Conservation (phyloP, 2,888 invertebrate species). For the Leistus spinibarbis region DNA sequence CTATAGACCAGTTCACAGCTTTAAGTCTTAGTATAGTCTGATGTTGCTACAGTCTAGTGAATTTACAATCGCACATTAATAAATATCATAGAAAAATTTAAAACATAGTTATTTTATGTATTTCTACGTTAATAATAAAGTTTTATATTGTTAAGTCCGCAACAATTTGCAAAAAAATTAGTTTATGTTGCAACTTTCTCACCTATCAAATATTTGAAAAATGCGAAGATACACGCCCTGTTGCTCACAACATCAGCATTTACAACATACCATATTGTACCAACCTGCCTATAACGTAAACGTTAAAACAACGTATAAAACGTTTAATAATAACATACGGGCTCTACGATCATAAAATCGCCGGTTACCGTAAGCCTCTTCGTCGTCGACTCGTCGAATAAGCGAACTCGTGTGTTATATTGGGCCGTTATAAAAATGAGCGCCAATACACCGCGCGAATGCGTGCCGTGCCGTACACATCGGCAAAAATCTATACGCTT, state of each 20-base stretch:
- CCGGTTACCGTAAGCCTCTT: conserved; percentile 1
- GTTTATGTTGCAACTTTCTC: not conserved
- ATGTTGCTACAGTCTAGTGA: too few species aligned
- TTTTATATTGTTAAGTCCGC: too few species aligned
- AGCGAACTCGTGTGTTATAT: conserved; percentile 14
- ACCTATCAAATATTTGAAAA: not conserved
- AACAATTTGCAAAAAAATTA: too few species aligned
- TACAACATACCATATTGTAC: not conserved
- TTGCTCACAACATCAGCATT: not conserved
- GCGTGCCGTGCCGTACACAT: not conserved
- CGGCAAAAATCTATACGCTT: not conserved
- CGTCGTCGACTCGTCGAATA: not conserved
- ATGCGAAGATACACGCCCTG: not conserved
- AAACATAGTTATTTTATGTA: too few species aligned
- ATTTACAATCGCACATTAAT: too few species aligned
- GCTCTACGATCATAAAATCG: conserved; percentile 7
- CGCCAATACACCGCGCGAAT: not conserved
- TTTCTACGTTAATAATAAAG: too few species aligned
- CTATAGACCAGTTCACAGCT: too few species aligned
- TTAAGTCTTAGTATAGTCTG: too few species aligned
- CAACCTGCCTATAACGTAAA: not conserved
- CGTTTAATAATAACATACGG: conserved; percentile 16
- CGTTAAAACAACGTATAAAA: conserved; percentile 3
- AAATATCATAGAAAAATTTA: too few species aligned
- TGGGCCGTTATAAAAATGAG: not conserved